A percentile compares a stretch with the other conserved stretches of the same genome.
Conservation (phyloP, 2,888 invertebrate genomes). For the Eumerus sabulonum region DNA sequence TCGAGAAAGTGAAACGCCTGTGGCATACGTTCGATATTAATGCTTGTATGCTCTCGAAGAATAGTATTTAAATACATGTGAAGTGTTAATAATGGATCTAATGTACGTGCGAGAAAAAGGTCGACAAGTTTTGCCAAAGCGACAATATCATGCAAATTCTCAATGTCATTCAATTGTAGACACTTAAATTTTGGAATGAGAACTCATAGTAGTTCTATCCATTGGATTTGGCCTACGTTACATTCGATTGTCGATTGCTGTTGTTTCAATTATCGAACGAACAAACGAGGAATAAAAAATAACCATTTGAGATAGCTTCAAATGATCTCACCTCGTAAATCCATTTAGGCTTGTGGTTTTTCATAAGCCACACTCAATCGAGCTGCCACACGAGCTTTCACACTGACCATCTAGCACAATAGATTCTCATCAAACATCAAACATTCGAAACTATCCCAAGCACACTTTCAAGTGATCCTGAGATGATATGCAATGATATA, state of each 20-base stretch:
- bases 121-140: conserved; percentile 11
- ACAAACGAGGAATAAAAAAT: not conserved
- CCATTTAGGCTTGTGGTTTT: conserved; percentile 52
- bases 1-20: conserved; percentile 35
- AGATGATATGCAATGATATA: conserved; percentile 52
- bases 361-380: conserved; percentile 51
- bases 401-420: conserved; percentile 38
- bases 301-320: conserved; percentile 14
- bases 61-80: conserved; percentile 33
- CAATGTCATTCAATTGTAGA: conserved; percentile 25
- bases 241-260: conserved; percentile 39
- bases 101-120: conserved; percentile 10
- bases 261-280: conserved; percentile 29
- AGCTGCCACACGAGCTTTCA: conserved; percentile 48
- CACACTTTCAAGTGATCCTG: conserved; percentile 49
- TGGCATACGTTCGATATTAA: conserved; percentile 3
- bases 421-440: conserved; percentile 28
- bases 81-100: conserved; percentile 41
- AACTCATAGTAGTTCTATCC: too few species aligned
- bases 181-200: too few species aligned
- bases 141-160: conserved; percentile 18
- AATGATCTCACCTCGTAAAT: conserved; percentile 13
- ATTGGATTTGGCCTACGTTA: too few species aligned
- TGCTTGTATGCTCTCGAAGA: conserved; percentile 29
- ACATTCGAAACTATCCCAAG: conserved; percentile 28